These are phyloP conservation scores for Naso thynnoides DNA, from an alignment of 2,797 vertebrate species.

Conservation along the genomic window DNA sequence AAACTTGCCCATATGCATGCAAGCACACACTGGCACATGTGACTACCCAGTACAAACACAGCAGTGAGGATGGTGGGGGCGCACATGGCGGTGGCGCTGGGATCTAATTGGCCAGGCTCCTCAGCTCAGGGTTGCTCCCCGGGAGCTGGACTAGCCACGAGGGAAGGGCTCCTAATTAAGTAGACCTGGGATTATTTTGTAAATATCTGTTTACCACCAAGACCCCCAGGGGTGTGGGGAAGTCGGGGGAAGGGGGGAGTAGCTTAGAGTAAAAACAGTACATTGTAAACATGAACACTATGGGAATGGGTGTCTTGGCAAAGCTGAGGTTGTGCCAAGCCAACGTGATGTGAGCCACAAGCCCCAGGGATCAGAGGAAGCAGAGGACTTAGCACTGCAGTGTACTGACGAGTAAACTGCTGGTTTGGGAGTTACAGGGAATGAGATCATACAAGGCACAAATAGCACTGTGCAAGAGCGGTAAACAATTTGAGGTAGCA, in stretches of 20 bases:
- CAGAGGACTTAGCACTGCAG: slow-evolving; percentile 43
- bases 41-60: slow-evolving; percentile 23
- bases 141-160: slow-evolving; percentile 56
- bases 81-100: slow-evolving; percentile 26
- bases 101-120: slow-evolving; percentile 75
- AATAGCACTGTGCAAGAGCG: slow-evolving; percentile 33
- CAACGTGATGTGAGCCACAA: slow-evolving; percentile 45
- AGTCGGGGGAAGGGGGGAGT: slow-evolving; percentile 13
- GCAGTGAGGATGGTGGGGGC: slow-evolving; percentile 29
- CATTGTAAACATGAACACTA: slow-evolving; percentile 79
- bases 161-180: slow-evolving; percentile 83
- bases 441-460: slow-evolving; percentile 32
- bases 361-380: slow-evolving; percentile 51
- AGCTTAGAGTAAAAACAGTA: slow-evolving; percentile 70
- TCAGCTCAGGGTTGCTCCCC: slow-evolving; percentile 67
- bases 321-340: slow-evolving; percentile 58
- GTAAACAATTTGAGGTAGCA: slow-evolving; percentile 55
- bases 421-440: slow-evolving; percentile 51
- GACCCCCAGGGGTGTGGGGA: slow-evolving; percentile 57
- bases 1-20: background rate
- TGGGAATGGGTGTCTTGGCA: slow-evolving; percentile 71
- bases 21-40: background rate
- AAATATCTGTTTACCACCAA: slow-evolving; percentile 86
- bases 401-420: slow-evolving; percentile 33
- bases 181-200: slow-evolving; percentile 87